These are phyloP conservation scores for Lepas anatifera DNA, from an alignment of 2,888 invertebrate species.

Conservation along the genomic window DNA sequence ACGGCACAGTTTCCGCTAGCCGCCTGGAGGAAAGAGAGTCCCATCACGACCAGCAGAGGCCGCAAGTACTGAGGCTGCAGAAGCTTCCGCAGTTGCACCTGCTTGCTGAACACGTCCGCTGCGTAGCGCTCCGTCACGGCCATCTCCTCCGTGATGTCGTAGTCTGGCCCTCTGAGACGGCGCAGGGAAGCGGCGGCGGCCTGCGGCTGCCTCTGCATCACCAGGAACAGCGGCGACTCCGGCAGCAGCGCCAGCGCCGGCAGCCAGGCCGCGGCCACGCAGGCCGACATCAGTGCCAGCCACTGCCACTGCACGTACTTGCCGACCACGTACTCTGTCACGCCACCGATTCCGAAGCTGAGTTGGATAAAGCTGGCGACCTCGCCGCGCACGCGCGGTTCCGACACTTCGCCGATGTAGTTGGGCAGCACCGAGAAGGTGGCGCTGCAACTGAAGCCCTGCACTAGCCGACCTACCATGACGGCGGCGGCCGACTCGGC, in stretches of 20 bases:
- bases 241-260: no score
- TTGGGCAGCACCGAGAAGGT: conserved; percentile 35
- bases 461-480: conserved; percentile 15
- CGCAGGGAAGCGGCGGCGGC: no score
- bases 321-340: conserved; percentile 56
- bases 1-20: conserved; percentile 89
- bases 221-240: no score
- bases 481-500: conserved; percentile 16
- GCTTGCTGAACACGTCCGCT: neutral
- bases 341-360: conserved; percentile 54
- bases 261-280: conserved; percentile 48
- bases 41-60: conserved; percentile 66
- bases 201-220: no score
- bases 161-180: no score
- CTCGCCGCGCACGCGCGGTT: conserved; percentile 63
- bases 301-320: no score
- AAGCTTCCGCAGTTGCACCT: neutral
- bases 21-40: conserved; percentile 92
- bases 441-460: conserved; percentile 33
- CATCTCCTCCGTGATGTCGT: no score
- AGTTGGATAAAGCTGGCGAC: conserved; percentile 67
- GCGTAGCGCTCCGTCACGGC: conserved; percentile 7
- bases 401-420: conserved; percentile 37
- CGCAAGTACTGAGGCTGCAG: conserved; percentile 46
- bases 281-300: no score